Base-by-base conservation (phyloP, 2,888 invertebrate genomes). In the Orthonychiurus folsomi region DNA sequence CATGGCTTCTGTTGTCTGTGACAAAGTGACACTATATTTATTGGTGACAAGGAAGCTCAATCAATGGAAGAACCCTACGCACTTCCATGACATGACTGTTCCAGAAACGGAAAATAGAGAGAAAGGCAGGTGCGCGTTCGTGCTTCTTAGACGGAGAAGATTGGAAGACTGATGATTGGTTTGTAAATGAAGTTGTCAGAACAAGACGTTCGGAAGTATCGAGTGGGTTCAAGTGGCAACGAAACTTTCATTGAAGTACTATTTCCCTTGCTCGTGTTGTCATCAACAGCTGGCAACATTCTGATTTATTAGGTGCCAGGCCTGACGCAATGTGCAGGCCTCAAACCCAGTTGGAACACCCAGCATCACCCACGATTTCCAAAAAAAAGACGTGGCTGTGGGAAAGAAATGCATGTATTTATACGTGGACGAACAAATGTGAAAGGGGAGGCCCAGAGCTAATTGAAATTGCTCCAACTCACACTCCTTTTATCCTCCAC, bases 291-390 rank as follows among this genome's bases (percentile, higher is more conserved):
- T 70, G 70, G 66, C 64, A 66, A 60, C 64, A 53, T 60, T 23
- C 66, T 70, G 70, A 70, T 68, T 70, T 70, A 70, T 70, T 68
- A 67, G 70, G 70, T 70, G 70, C 65, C 69, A 67, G 60, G 64
- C 66, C 67, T 70, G 67, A 67, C 64, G 66, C 67, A 67, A 69
- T 66, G 65, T 65, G 63, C 64, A 52, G 3, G 20, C n/a, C n/a
- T n/a, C n/a, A n/a, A n/a, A n/a, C n/a, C 52, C 24, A 23, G 52
- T 5, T 9, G 24, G 20, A 12, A 52, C 15, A 37, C 37, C 66
- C n/a, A n/a, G n/a, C n/a, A n/a, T n/a, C n/a, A n/a, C n/a, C n/a
- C n/a, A n/a, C n/a, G n/a, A n/a, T n/a, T n/a, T n/a, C n/a, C n/a
- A n/a, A n/a, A n/a, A n/a, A n/a, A n/a, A n/a, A n/a, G n/a, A n/a